Evolutionary conservation across 2,797 vertebrate species (phyloP).

Genomic region (Anguilla obscura): DNA sequence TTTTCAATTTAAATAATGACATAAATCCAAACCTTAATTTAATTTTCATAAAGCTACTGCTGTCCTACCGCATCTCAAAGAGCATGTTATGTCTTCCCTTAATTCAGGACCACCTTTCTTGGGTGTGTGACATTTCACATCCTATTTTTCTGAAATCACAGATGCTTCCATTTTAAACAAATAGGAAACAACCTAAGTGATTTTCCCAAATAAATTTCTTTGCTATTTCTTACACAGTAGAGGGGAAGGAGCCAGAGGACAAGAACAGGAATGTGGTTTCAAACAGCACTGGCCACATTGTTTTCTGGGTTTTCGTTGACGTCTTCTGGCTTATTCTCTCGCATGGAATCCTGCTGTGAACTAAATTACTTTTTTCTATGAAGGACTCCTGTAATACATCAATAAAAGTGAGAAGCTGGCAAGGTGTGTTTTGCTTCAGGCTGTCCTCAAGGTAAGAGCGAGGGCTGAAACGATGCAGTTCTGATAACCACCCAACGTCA

Average conservation of each 20-base stretch:
- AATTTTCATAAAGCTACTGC: not conserved
- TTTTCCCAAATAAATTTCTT: slow-evolving; percentile 4
- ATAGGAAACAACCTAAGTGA: slow-evolving; percentile 21
- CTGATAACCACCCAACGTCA: not conserved
- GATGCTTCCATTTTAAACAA: slow-evolving; percentile 14
- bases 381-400: not conserved
- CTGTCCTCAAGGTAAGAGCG: not conserved
- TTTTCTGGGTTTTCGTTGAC: not conserved
- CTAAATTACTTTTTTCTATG: not conserved
- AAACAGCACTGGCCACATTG: not conserved
- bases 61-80: not conserved
- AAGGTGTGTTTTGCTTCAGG: not conserved
- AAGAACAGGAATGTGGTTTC: not conserved
- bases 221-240: not conserved
- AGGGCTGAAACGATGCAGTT: not conserved
- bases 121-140: not conserved
- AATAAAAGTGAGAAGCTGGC: not conserved
- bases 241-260: not conserved
- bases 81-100: not conserved
- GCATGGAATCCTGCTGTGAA: not conserved
- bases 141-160: slow-evolving; percentile 6
- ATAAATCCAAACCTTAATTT: not conserved
- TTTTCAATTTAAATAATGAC: not conserved
- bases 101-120: not conserved
- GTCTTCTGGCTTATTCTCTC: not conserved